Evolutionary conservation across 2,113 vertebrate species (phyloP).

Genomic region (Dasypus novemcinctus): DNA sequence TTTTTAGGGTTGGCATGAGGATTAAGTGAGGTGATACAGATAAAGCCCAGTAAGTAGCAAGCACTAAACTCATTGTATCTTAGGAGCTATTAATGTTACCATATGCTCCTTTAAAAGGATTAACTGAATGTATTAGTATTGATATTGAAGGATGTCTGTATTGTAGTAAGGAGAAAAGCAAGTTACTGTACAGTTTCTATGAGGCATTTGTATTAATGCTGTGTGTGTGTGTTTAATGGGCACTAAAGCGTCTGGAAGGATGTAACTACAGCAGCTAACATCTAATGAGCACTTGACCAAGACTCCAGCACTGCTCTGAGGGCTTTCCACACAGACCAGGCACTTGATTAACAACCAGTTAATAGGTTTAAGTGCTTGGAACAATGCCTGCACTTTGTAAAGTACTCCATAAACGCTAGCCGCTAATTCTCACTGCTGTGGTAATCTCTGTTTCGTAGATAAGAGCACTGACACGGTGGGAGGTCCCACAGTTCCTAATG

Average conservation of each 20-base stretch:
- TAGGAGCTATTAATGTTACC: constrained; percentile 37
- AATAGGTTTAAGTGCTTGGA: neutral
- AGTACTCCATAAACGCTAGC: neutral
- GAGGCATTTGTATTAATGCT: constrained; percentile 6
- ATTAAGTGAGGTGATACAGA: constrained; percentile 14
- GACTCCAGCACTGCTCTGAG: neutral
- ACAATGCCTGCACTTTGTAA: constrained; percentile 6
- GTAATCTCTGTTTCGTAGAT: constrained; percentile 37
- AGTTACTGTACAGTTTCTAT: neutral
- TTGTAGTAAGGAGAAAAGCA: neutral
- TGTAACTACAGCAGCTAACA: neutral
- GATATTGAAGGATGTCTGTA: neutral
- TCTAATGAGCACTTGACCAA: neutral
- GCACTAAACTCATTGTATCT: neutral
- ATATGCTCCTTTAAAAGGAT: neutral
- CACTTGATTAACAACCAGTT: neutral
- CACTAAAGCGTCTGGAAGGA: neutral
- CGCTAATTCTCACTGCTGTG: neutral
- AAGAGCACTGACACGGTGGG: neutral
- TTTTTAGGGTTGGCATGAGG: neutral
- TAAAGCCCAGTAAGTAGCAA: neutral
- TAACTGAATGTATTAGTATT: neutral
- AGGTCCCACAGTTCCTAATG: neutral
- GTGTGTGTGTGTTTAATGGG: neutral
- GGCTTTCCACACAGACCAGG: neutral